Percentiles rank a stretch among this genome's conserved stretches.
Conservation (phyloP, 2,113 vertebrate species). For the Sprattus sprattus region DNA sequence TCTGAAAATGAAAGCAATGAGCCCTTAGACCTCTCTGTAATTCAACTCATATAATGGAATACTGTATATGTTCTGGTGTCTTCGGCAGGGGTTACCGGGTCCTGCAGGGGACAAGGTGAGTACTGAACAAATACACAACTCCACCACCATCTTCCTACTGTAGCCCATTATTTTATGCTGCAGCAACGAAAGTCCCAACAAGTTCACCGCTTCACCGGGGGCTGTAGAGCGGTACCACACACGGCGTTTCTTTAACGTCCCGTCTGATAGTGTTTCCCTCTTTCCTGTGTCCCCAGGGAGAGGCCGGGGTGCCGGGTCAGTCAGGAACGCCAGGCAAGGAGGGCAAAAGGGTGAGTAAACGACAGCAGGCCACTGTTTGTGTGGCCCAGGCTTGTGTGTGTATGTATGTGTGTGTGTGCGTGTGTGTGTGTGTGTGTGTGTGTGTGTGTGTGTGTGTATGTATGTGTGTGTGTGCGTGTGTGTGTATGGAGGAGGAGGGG, state of each 20-base stretch:
- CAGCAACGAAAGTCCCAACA: slow-evolving; percentile 36
- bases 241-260: slow-evolving; percentile 42
- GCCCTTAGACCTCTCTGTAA: not conserved
- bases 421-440: slow-evolving; percentile 9
- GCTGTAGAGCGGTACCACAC: not conserved
- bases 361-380: slow-evolving; percentile 48
- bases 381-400: not conserved
- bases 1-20: not conserved
- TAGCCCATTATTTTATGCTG: slow-evolving; percentile 16
- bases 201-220: slow-evolving; percentile 43
- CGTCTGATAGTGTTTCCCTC: slow-evolving; percentile 29
- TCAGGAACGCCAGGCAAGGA: slow-evolving; percentile 86
- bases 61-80: slow-evolving; percentile 26
- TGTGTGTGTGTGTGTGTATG: not conserved
- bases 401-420: not conserved
- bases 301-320: slow-evolving; percentile 74
- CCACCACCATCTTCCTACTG: not conserved
- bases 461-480: slow-evolving; percentile 7
- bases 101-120: slow-evolving; percentile 70
- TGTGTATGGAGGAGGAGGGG: slow-evolving; percentile 26
- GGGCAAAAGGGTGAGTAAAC: slow-evolving; percentile 95
- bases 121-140: slow-evolving; percentile 32
- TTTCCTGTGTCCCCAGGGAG: slow-evolving; percentile 67
- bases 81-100: slow-evolving; percentile 60
- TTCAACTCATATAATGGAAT: not conserved